Evolutionary conservation across 2,113 vertebrate species (phyloP).

Genomic region (Galbula dea): DNA sequence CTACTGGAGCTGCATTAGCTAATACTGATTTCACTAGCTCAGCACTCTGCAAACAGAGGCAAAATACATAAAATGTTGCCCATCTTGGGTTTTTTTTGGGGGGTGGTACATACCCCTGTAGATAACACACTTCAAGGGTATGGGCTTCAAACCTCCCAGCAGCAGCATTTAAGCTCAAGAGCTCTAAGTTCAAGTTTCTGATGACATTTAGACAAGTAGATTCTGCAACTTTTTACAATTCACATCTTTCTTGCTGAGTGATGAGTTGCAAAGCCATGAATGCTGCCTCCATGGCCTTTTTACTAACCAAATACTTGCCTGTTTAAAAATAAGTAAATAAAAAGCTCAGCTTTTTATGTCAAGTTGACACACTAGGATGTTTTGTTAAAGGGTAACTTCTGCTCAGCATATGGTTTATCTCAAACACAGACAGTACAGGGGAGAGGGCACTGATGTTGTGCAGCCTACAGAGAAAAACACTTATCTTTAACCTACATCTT

Average conservation of each 20-base stretch:
- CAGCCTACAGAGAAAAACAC: slow-evolving; percentile 21
- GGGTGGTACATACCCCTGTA: neutral
- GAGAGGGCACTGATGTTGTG: neutral
- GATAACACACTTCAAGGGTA: neutral
- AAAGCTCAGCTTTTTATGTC: neutral
- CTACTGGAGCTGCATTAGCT: neutral
- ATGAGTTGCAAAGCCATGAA: neutral
- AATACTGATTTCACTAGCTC: neutral
- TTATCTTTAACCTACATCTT: slow-evolving; percentile 59
- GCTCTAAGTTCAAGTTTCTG: neutral
- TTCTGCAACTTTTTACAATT: neutral
- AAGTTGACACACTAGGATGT: neutral
- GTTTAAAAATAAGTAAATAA: neutral
- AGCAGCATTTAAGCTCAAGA: neutral
- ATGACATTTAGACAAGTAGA: neutral
- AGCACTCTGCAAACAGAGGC: neutral
- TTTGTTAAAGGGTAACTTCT: slow-evolving; percentile 28
- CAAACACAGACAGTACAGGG: neutral
- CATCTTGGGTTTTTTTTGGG: neutral
- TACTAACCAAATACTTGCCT: neutral
- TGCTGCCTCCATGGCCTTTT: neutral
- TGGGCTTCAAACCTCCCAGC: neutral
- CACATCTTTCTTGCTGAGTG: neutral
- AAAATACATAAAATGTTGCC: neutral
- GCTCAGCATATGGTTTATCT: slow-evolving; percentile 25